A percentile compares a stretch with the other conserved stretches of the same genome.
phyloP scores from a whole-genome alignment of 1,140 invertebrate species.

The Galendromus occidentalis region DNA sequence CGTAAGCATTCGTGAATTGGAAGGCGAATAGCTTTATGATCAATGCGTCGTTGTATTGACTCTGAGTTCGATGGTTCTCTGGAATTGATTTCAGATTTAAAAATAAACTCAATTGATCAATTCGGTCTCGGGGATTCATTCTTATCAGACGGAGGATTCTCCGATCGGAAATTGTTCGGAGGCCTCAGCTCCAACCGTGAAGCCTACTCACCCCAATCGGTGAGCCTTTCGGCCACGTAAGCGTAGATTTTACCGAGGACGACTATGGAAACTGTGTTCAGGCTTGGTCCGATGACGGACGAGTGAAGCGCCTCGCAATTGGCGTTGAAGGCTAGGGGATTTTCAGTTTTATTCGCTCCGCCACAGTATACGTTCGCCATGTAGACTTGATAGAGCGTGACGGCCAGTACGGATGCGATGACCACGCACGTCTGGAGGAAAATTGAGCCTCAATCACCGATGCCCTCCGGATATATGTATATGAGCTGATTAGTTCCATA shows the following conservation, averaged over 20 bases:
- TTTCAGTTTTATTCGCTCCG: conserved; percentile 9
- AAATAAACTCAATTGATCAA: neutral
- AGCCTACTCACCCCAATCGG: conserved; percentile 31
- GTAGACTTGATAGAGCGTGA: conserved; percentile 26
- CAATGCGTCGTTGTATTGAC: conserved; percentile 28
- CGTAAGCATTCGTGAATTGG: conserved; percentile 31
- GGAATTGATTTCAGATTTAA: conserved; percentile 9
- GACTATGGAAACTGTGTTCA: conserved; percentile 30
- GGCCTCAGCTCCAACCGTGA: neutral
- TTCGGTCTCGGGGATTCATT: neutral
- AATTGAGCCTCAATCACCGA: too few species aligned
- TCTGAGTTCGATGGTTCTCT: conserved; percentile 32
- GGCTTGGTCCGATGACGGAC: conserved; percentile 25
- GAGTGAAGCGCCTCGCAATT: conserved; percentile 23
- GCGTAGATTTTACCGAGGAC: conserved; percentile 30
- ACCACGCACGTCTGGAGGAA: conserved; percentile 20
- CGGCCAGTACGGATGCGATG: conserved; percentile 20
- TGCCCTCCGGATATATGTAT: too few species aligned
- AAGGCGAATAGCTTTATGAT: conserved; percentile 32
- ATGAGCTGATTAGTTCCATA: too few species aligned
- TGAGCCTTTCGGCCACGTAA: conserved; percentile 25
- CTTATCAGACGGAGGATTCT: neutral
- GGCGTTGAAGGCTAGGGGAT: conserved; percentile 11
- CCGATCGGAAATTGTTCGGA: neutral
- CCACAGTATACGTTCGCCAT: conserved; percentile 27